phyloP scores from a whole-genome alignment of 2,113 vertebrate genomes.

The Macquaria australasica region DNA sequence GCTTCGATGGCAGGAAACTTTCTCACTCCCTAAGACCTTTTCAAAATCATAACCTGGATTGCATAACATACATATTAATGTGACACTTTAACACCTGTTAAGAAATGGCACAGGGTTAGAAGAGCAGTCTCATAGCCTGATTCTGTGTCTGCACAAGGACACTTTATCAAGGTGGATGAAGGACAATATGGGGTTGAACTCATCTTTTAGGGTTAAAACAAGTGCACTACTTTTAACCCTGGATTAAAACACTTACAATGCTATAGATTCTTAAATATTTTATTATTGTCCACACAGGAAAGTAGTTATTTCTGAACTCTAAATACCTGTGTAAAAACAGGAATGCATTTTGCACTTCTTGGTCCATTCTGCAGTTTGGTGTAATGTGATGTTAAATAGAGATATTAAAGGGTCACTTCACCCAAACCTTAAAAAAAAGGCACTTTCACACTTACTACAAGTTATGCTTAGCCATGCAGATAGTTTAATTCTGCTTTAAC shows the following conservation, averaged over 20 bases:
- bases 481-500: neutral
- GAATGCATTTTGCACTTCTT: neutral
- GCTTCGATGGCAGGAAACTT: slow-evolving; percentile 1
- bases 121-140: neutral
- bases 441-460: no score
- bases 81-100: neutral
- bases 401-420: no score
- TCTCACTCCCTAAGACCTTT: neutral
- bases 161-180: neutral
- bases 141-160: neutral
- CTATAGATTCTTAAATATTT: neutral
- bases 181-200: neutral
- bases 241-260: neutral
- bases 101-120: neutral
- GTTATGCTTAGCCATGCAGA: neutral
- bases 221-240: neutral
- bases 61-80: neutral
- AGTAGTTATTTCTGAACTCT: neutral
- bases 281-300: neutral
- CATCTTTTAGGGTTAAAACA: neutral
- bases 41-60: neutral
- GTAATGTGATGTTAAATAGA: neutral
- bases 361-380: neutral
- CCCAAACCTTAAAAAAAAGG: no score
- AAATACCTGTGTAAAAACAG: neutral